These are phyloP conservation scores for Tineola bisselliella DNA, from an alignment of 2,888 invertebrate genomes.

Conservation along the genomic window DNA sequence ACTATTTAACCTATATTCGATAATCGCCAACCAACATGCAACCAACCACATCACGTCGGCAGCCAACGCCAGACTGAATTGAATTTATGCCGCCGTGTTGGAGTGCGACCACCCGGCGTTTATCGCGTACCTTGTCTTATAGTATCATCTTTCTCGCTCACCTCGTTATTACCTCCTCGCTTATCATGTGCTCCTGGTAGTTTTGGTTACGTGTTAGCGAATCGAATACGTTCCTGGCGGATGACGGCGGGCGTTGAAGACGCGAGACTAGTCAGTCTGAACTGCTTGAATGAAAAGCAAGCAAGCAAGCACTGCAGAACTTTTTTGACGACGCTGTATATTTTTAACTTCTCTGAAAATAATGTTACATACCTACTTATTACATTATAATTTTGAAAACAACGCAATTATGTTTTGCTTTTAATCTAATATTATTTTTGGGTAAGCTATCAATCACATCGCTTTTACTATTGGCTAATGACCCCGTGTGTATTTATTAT, in stretches of 20 bases:
- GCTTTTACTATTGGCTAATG: too few species aligned
- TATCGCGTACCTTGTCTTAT: slow-evolving; percentile 1
- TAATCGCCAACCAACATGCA: neutral
- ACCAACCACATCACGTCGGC: neutral
- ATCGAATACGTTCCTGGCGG: neutral
- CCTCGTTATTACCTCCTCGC: slow-evolving; percentile 24
- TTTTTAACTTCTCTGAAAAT: too few species aligned
- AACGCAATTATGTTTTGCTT: too few species aligned
- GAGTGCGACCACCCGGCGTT: slow-evolving; percentile 8
- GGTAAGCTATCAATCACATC: too few species aligned
- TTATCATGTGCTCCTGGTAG: slow-evolving; percentile 53
- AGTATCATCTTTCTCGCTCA: neutral
- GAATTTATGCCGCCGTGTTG: neutral
- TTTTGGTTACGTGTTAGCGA: slow-evolving; percentile 38
- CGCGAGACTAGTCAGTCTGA: too few species aligned
- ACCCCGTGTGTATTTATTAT: too few species aligned
- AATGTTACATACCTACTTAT: too few species aligned
- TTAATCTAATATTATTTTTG: too few species aligned
- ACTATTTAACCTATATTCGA: neutral
- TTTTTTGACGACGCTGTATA: too few species aligned
- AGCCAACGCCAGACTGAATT: slow-evolving; percentile 3
- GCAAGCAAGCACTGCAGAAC: too few species aligned
- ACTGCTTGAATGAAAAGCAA: too few species aligned
- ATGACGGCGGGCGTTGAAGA: neutral
- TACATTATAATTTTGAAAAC: too few species aligned